Base-by-base conservation (phyloP, 2,113 vertebrate species). In the Holacanthus passer region DNA sequence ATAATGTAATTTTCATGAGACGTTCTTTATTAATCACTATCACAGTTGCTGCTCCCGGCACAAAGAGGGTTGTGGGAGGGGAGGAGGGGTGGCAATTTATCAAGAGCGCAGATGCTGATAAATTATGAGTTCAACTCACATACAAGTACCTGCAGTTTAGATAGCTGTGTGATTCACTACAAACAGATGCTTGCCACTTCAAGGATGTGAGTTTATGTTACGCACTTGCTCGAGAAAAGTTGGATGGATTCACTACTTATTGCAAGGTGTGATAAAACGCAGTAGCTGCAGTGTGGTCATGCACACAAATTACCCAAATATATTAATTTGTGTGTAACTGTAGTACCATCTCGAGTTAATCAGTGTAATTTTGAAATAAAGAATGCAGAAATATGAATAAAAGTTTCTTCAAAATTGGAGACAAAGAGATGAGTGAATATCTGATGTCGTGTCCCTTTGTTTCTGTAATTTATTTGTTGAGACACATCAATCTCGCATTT, bases 21-120 rank as follows among this genome's bases (percentile, higher is more conserved):
- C 75, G 50, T 91, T 91, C 60, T 84, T 89, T 88, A 94, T 93
- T 91, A 91, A 91, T 91, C 83, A 91, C 62, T 85, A 79, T 92
- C 77, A 77, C 55, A 77, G 87, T 79, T 71, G 13, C 62, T 77
- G 82, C 86, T 79, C 73, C 41, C 4, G 73, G 86, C 84, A 90
- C 69, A 91, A 84, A 85, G 83, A 77, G 79, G 48, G 39, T 60
- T 77, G 73, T 62, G 50, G 24, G 76, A 24, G 67, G 14, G 56
- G 45, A 58, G 53, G 48, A 48, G 59, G 58, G 52, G 41, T 32
- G 78, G 72, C 24, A 29, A 73, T 87, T 63, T 60, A 84, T 89
- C 81, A 76, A 67, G 45, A 87, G 82, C 41, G 22, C 73, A 83
- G 72, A 71, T 68, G 79, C 72, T 79, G 63, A 82, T 86, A 79